Base-by-base conservation (phyloP, 2,888 invertebrate genomes). In the Saturnia japonica region DNA sequence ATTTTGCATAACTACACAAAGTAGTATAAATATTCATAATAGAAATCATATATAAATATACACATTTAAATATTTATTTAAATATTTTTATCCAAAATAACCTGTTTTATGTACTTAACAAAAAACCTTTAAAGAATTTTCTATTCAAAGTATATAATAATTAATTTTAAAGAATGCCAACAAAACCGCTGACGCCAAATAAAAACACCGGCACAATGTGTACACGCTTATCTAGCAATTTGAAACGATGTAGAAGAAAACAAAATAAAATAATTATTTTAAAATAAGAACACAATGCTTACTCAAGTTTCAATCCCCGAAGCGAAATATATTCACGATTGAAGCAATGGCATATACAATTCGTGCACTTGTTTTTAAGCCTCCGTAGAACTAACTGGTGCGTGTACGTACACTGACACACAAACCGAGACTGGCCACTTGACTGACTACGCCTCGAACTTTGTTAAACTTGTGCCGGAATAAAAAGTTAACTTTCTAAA, bases 401-500 rank as follows among this genome's bases (percentile, higher is more conserved):
- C 92, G 91, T 88, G 85, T 76, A 82, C 73, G 66, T 82, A 76
- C 87, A 80, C 79, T 84, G 86, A 84, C 88, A 88, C 84, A 88
- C 85, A 80, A 84, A 82, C 81, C 81, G 82, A 86, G 83, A 93
- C 92, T 91, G 89, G 80, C 85, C 81, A 80, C 76, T 78, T 75
- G 74, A 64, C 57, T 60, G 57, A 74, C 75, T 75, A 76, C 77
- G 78, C 76, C 74, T 78, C 74, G 84, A 88, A 88, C 88, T 88
- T 89, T 88, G 85, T 84, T 83, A 84, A 86, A 85, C 84, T 85
- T 85, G 82, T 78, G 85, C 82, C 84, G 85, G 86, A 86, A 88
- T 86, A 89, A 89, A 89, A 90, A 87, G 85, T 85, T 86, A 86
- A 91, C 93, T 93, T 93, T 93, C 93, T 93, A 93, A 90, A 89